A percentile compares a stretch with the other conserved stretches of the same genome.
Conservation (phyloP, 2,888 invertebrate genomes). For the Machimus atricapillus region DNA sequence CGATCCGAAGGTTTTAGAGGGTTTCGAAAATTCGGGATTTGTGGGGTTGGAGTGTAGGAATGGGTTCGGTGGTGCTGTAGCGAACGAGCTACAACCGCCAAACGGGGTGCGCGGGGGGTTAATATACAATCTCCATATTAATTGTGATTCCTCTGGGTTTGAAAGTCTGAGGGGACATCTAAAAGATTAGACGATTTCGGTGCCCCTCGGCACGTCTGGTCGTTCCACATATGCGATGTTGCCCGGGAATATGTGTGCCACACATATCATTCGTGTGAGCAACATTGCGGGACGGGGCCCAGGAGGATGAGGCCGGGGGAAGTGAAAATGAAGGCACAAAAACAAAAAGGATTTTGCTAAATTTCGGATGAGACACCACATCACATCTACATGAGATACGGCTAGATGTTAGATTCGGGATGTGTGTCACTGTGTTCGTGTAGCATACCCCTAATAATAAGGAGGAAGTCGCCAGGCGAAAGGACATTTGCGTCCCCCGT, state of each 20-base stretch:
- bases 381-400: not conserved
- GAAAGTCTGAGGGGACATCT: constrained; percentile 46
- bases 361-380: constrained; percentile 17
- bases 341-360: constrained; percentile 36
- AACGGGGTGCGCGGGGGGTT: constrained; percentile 35
- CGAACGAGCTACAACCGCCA: not conserved
- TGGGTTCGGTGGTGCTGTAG: not conserved
- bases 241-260: not conserved
- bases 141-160: constrained; percentile 46
- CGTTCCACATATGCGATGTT: not conserved
- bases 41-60: not conserved
- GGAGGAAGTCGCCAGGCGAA: constrained; percentile 37
- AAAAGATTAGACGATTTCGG: constrained; percentile 44
- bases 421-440: constrained; percentile 20
- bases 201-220: not conserved
- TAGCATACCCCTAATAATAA: constrained; percentile 18
- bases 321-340: constrained; percentile 29
- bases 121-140: constrained; percentile 47
- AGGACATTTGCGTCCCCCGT: constrained; percentile 27
- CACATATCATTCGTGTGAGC: not conserved
- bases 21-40: not conserved
- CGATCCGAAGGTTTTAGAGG: constrained; percentile 23
- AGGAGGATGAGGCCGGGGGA: not conserved
- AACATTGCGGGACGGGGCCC: not conserved
- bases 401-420: not conserved